A percentile compares a stretch with the other conserved stretches of the same genome.
These are phyloP conservation scores for Andrena trimmerana DNA, from an alignment of 2,888 invertebrate genomes.

Conservation along the genomic window DNA sequence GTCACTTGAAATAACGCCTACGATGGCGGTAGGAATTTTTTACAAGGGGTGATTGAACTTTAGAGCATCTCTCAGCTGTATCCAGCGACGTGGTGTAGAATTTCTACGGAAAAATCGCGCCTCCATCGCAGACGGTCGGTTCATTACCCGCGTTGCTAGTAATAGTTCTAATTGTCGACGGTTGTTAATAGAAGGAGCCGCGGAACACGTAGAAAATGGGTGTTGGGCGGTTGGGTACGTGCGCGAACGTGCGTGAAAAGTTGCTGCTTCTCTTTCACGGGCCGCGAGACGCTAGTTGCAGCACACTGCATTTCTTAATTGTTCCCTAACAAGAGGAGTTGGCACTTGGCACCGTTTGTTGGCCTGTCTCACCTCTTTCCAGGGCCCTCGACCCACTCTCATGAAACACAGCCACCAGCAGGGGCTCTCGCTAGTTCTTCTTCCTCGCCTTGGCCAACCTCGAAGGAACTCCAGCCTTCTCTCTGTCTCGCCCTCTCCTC, in stretches of 20 bases:
- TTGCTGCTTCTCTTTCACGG: conserved; percentile 52
- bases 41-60: no score
- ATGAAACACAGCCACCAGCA: conserved; percentile 60
- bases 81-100: background rate
- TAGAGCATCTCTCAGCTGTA: background rate
- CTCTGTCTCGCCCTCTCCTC: conserved; percentile 43
- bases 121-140: background rate
- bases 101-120: conserved; percentile 10
- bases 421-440: conserved; percentile 47
- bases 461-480: conserved; percentile 54
- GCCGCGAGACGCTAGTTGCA: conserved; percentile 68
- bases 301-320: conserved; percentile 82
- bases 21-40: no score
- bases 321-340: conserved; percentile 82
- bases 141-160: conserved; percentile 39
- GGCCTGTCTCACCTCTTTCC: conserved; percentile 72
- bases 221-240: conserved; percentile 2
- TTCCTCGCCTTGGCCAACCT: conserved; percentile 57
- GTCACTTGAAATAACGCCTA: no score
- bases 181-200: conserved; percentile 37
- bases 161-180: conserved; percentile 58
- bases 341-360: conserved; percentile 79
- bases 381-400: conserved; percentile 70
- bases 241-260: conserved; percentile 63
- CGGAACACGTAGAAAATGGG: conserved; percentile 16